Evolutionary conservation across 2,888 invertebrate species (phyloP), one percentile per base, ranked within the genome.

Genomic region (Leptarthrus brevirostris): DNA sequence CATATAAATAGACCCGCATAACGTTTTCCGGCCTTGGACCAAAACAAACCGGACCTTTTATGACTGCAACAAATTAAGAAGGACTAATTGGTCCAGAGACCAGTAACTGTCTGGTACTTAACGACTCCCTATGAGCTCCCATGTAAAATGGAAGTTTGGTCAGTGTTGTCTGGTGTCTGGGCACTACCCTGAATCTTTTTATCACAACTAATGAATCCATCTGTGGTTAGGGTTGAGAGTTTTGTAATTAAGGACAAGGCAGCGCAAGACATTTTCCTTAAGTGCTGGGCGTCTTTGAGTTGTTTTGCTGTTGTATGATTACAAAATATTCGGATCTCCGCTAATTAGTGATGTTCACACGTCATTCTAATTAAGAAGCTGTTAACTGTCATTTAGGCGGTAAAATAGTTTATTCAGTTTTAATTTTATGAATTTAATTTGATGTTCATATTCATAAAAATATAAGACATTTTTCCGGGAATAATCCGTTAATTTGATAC

Each of bases 1-100:
- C 20, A 16, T 14, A 2, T 14, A 5, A 4, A 12, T 40, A 3
- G 26, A 16, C 64, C 64, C 47, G 64, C 64, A 64, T 64, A 14
- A 2, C 16, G 26, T 64, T 12, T 64, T 64, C 64, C 64, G 44
- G 64, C 36, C 44, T 12, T 1, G 64, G 44, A 64, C 22, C 64
- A 64, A 64, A 64, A 40, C 40, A 64, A 64, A 44, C 36, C 26
- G 47, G 26, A 40, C 64, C 47, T 64, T 40, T 14, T 64, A 36
- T 47, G 47, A 24, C 16, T 44, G 44, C 24, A 14, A 64, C 64
- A 36, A 64, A 64, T 64, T 64, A 47, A 64, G 64, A 20, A 49
- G 49, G 64, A 64, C 64, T 64, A 64, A 64, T 64, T 64, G 64
- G 26, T 0, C 47, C 12, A 14, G 44, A 22, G 16, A 24, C 26